Conservation (phyloP, 2,113 vertebrate genomes). For the Alosa alosa region DNA sequence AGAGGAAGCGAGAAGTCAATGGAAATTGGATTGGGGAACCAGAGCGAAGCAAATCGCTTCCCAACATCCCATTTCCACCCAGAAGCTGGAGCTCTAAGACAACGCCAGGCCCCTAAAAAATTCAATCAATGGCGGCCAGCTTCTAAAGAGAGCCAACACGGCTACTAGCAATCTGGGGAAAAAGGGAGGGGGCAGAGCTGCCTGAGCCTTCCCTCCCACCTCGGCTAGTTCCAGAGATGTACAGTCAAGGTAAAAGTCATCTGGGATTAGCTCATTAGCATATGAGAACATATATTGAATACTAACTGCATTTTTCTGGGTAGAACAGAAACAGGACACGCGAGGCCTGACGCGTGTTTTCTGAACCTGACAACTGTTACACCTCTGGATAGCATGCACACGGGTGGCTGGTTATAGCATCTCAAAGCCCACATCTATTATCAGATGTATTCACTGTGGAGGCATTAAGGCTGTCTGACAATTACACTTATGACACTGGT, state of each 20-base stretch:
- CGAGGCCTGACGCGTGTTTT: not conserved
- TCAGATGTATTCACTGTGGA: not conserved
- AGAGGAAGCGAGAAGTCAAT: slow-evolving; percentile 11
- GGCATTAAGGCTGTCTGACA: not conserved
- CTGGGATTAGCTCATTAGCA: not conserved
- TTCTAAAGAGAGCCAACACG: not conserved
- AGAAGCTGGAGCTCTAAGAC: slow-evolving; percentile 47
- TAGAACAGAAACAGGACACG: not conserved
- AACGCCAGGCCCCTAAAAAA: slow-evolving; percentile 31
- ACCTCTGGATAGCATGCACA: not conserved
- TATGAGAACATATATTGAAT: not conserved
- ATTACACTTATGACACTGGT: not conserved
- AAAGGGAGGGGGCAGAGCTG: not conserved
- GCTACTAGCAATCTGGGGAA: not conserved
- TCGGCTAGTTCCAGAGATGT: not conserved
- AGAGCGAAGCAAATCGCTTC: slow-evolving; percentile 30
- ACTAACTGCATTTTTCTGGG: not conserved
- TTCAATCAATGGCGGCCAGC: slow-evolving; percentile 44
- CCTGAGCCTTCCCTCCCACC: not conserved
- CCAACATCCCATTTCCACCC: slow-evolving; percentile 50
- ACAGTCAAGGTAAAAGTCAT: not conserved
- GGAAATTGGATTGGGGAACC: slow-evolving; percentile 53
- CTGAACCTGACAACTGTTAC: not conserved
- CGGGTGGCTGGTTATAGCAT: not conserved
- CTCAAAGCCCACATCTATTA: not conserved